Evolutionary conservation across 2,113 vertebrate species (phyloP), one percentile per base, ranked within the genome.

Genomic region (Chaetodon auriga): DNA sequence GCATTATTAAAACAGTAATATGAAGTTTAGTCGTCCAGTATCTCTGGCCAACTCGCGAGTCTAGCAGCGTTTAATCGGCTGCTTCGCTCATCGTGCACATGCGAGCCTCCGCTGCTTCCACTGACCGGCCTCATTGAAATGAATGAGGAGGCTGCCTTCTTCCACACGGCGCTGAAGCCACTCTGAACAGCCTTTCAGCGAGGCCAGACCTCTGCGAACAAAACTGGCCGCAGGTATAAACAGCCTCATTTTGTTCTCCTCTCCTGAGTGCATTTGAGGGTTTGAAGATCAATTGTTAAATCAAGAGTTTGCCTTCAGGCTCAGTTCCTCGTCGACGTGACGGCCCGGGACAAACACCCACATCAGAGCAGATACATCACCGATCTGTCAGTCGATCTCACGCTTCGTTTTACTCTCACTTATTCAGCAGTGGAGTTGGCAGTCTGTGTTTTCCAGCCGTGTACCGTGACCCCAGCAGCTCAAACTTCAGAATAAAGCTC

Each of bases 271-370:
- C 70, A 72, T 75, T 30, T 71, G 30, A 30, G 15, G n/a, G 35
- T 45, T 45, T 21, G 6, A 75, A 57, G 7, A 75, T 64, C 25
- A 81, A 25, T 9, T 36, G 51, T 19, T 30, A 48, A 68, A 71
- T 68, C 63, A 58, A 61, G 45, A 68, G 62, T 36, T 73, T 66
- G 68, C 38, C 19, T 10, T 30, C 25, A 58, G 68, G 61, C 68
- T 58, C 30, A 45, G 11, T 25, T 82, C 65, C 14, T 69, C 38
- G 38, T 70, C 38, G 18, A 35, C 7, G 6, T 43, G 62, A n/a
- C 66, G 58, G 46, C 3, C 10, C 25, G 69, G 21, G 45, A 49
- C 14, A 51, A 48, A 70, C 54, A 51, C 19, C 21, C 38, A 30
- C 58, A n/a, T 54, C 66, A 45, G 21, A 4, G 60, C 46, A 45